Percentiles rank a stretch among this genome's conserved stretches.
phyloP scores from a whole-genome alignment of 2,113 vertebrate genomes.

The Oxygymnocypris stewartii region DNA sequence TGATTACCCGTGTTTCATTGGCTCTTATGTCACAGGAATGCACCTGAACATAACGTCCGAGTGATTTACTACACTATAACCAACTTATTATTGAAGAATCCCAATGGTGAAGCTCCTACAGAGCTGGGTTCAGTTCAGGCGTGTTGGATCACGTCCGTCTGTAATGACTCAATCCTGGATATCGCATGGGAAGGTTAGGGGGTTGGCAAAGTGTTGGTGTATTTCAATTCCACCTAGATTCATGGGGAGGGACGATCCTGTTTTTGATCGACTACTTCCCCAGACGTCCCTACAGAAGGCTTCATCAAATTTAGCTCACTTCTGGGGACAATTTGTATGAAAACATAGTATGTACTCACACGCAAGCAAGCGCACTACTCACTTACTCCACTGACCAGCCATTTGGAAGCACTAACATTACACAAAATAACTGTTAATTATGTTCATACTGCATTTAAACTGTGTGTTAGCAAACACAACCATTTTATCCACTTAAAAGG shows the following conservation, averaged over 20 bases:
- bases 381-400: not conserved
- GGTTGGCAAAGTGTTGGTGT: not conserved
- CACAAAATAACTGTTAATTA: not conserved
- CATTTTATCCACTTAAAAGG: not conserved
- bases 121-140: not conserved
- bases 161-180: not conserved
- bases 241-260: not conserved
- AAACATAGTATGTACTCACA: constrained; percentile 11
- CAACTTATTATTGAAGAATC: not conserved
- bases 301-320: constrained; percentile 39
- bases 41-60: not conserved
- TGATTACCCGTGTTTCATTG: not conserved
- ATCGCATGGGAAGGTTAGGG: not conserved
- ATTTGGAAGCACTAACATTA: not conserved
- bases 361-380: constrained; percentile 25
- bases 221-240: not conserved
- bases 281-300: not conserved
- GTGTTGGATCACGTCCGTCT: constrained; percentile 3
- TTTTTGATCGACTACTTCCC: not conserved
- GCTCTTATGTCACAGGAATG: not conserved
- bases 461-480: not conserved
- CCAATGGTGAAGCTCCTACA: not conserved
- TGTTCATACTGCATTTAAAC: not conserved
- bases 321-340: not conserved
- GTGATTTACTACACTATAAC: not conserved